Base-by-base conservation (phyloP, 2,113 vertebrate species). In the Chaenogobius annularis region DNA sequence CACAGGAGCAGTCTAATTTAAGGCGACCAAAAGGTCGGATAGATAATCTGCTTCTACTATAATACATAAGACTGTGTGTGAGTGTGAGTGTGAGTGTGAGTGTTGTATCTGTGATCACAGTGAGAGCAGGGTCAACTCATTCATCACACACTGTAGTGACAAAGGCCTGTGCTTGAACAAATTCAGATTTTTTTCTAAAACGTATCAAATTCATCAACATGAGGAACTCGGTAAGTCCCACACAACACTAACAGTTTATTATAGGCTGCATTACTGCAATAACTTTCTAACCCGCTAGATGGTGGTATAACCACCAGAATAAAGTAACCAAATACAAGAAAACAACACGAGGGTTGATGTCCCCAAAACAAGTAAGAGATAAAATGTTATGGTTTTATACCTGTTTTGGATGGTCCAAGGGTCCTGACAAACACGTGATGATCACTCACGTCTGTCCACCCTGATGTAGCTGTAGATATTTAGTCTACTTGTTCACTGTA, bases 1-100 rank as follows among this genome's bases (percentile, higher is more conserved):
- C 19, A n/a, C 19, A 20, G 50, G 50, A 54, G 8, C 11, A 58
- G 69, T 80, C 87, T 88, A 88, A 86, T 81, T 87, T 86, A 85
- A 87, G 88, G 74, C 55, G 87, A 82, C 83, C 81, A 92, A 92
- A 93, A 91, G 90, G 91, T 94, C 89, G 89, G 31, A 79, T 62
- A 81, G 85, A 91, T 94, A 88, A 93, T 89, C 84, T 83, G 72
- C 81, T 85, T 85, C 79, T 63, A 74, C 81, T 81, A 81, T 76
- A 84, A 81, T 73, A 79, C 73, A 82, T 84, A 80, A 75, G n/a
- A 0, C n/a, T 75, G 13, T 56, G 31, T 68, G 67, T 65, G 69
- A n/a, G 47, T 11, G 14, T 10, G 44, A 43, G 31, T 68, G 67
- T 65, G 69, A n/a, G 47, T 11, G 14, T 10, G 44, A 43, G 35